Conservation (phyloP, 2,888 invertebrate species). For the Catocala nupta region DNA sequence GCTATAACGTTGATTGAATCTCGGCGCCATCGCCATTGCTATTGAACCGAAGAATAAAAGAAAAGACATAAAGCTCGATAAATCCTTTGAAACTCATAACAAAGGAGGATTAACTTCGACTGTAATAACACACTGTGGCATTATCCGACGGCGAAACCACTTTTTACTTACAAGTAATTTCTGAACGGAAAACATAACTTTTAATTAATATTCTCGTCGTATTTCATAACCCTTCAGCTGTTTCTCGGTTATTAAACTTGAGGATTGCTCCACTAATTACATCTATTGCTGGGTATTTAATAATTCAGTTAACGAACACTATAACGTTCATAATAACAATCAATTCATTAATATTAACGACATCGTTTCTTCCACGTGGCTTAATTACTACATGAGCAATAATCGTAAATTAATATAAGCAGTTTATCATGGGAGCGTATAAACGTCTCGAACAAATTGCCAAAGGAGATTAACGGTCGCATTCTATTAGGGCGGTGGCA, state of each 20-base stretch:
- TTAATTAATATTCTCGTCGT: slow-evolving; percentile 58
- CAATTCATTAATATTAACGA: neutral
- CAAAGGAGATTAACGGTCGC: slow-evolving; percentile 32
- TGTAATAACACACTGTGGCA: slow-evolving; percentile 73
- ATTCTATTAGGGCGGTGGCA: slow-evolving; percentile 14
- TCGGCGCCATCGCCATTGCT: slow-evolving; percentile 44
- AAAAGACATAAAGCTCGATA: slow-evolving; percentile 65
- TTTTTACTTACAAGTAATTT: slow-evolving; percentile 65
- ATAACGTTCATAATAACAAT: slow-evolving; percentile 5
- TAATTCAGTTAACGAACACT: slow-evolving; percentile 5
- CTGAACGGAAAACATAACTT: slow-evolving; percentile 54
- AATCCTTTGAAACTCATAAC: slow-evolving; percentile 75
- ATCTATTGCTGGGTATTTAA: slow-evolving; percentile 22
- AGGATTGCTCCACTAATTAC: slow-evolving; percentile 33
- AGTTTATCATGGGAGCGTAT: slow-evolving; percentile 7
- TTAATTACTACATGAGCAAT: neutral
- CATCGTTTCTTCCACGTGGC: neutral
- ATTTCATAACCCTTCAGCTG: slow-evolving; percentile 42
- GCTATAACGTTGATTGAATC: slow-evolving; percentile 55
- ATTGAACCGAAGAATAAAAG: slow-evolving; percentile 60
- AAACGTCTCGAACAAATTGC: slow-evolving; percentile 34
- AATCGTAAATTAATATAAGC: neutral
- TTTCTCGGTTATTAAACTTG: slow-evolving; percentile 41
- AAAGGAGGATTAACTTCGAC: slow-evolving; percentile 74
- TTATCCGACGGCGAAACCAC: slow-evolving; percentile 58